These are phyloP conservation scores for Pygocentrus nattereri DNA, from an alignment of 2,797 vertebrate genomes.

Conservation along the genomic window DNA sequence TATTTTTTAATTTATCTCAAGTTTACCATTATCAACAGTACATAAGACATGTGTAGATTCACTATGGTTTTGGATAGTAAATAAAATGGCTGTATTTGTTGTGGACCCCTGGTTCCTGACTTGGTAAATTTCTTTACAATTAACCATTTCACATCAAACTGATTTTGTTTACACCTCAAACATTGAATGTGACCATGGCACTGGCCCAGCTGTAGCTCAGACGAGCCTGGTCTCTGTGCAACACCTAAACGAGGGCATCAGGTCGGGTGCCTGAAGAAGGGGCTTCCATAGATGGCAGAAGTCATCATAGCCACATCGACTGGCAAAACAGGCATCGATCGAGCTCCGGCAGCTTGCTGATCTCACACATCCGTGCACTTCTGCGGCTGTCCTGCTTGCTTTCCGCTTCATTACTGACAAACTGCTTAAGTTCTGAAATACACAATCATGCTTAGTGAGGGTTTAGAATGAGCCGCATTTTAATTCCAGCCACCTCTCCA, in stretches of 20 bases:
- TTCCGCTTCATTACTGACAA: conserved; percentile 18
- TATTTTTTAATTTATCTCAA: too few species aligned
- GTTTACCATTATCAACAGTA: too few species aligned
- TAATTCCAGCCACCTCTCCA: background rate
- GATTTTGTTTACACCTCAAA: too few species aligned
- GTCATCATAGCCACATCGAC: conserved; percentile 39
- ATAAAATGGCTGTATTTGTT: too few species aligned
- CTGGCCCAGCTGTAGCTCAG: background rate
- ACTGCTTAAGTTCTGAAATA: conserved; percentile 19
- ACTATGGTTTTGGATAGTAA: too few species aligned
- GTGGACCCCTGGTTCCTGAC: too few species aligned
- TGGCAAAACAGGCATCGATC: background rate
- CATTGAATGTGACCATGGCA: too few species aligned
- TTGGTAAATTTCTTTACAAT: too few species aligned
- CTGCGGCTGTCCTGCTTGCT: background rate
- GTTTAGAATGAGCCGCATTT: conserved; percentile 34
- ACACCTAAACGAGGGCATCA: background rate
- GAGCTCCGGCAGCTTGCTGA: background rate
- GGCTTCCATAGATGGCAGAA: conserved; percentile 44
- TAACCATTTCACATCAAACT: too few species aligned
- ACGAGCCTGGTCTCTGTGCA: background rate
- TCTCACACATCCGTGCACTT: background rate
- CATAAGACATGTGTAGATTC: too few species aligned
- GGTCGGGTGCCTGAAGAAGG: background rate
- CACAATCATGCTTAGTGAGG: conserved; percentile 2